Evolutionary conservation across 2,888 invertebrate species (phyloP), one percentile per base, ranked within the genome.

Genomic region (Exocentrus adspersus): DNA sequence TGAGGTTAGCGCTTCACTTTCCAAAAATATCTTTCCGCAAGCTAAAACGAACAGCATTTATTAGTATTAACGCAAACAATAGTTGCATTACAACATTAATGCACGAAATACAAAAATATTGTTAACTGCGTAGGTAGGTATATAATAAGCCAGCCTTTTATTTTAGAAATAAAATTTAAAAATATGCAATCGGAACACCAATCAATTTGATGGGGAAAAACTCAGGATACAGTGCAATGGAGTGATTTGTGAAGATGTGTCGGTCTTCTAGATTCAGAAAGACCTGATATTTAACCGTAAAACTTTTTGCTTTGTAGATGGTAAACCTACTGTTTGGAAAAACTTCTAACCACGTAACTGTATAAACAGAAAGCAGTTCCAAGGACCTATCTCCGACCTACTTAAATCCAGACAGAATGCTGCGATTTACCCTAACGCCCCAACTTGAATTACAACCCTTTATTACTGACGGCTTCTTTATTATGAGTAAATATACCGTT

Each of bases 21-120:
- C 71, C 64, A 69, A 71, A 71, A 71, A 71, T 71, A 68, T 66
- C 68, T 69, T 71, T 71, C 71, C 71, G 71, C 71, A 63, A 71
- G 65, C 67, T 32, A 57, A 43, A 45, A 32, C 48, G 45, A 60
- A 59, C 53, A 46, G 53, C 58, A 63, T 63, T 63, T 62, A 63
- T 63, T 63, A 63, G 59, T 59, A 63, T 59, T 59, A 68, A 66
- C 62, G 68, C 62, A 65, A 69, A 67, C 61, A 63, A 61, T 60
- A 60, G 63, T 69, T 62, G 57, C 51, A 48, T 68, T 65, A 64
- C 62, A 62, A 62, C 62, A 66, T 56, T 61, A 62, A 66, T 53
- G 51, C 66, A 64, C 62, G 69, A 67, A 64, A 65, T 67, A 67
- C 61, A 64, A 50, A 56, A 57, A 59, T 62, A 62, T 59, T 62